Percentiles rank a stretch among this genome's conserved stretches.
phyloP scores from a whole-genome alignment of 2,797 vertebrate species.

The Xyrichtys novacula region DNA sequence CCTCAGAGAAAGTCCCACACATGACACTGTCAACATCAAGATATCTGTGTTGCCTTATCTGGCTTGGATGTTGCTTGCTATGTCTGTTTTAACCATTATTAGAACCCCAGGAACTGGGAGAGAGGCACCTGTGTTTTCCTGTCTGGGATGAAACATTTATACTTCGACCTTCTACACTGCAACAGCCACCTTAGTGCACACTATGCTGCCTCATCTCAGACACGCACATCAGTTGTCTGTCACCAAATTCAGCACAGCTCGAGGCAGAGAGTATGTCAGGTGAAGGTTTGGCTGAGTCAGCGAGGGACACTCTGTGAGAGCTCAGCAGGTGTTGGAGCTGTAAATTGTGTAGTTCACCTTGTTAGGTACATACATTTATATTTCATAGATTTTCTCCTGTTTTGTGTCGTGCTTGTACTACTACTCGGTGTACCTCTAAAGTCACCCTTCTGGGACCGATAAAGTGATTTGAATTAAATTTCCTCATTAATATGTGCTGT shows the following conservation, averaged over 20 bases:
- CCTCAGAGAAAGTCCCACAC: no score
- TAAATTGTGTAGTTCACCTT: background rate
- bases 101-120: background rate
- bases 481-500: background rate
- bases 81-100: background rate
- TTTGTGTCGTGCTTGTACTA: background rate
- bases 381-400: background rate
- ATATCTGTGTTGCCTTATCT: no score
- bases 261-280: conserved; percentile 30
- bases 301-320: conserved; percentile 16
- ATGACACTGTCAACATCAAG: no score
- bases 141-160: conserved; percentile 70
- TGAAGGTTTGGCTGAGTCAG: conserved; percentile 47
- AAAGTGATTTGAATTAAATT: background rate
- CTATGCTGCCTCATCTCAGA: conserved; percentile 48
- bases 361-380: background rate
- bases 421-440: background rate
- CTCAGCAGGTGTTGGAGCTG: conserved; percentile 15
- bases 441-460: background rate
- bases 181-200: conserved; percentile 62
- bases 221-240: conserved; percentile 41
- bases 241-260: conserved; percentile 48
- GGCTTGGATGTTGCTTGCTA: no score
- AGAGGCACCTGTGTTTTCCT: conserved; percentile 68
- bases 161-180: conserved; percentile 50